These are phyloP conservation scores for Cantharis rufa DNA, from an alignment of 2,888 invertebrate genomes.

Conservation along the genomic window DNA sequence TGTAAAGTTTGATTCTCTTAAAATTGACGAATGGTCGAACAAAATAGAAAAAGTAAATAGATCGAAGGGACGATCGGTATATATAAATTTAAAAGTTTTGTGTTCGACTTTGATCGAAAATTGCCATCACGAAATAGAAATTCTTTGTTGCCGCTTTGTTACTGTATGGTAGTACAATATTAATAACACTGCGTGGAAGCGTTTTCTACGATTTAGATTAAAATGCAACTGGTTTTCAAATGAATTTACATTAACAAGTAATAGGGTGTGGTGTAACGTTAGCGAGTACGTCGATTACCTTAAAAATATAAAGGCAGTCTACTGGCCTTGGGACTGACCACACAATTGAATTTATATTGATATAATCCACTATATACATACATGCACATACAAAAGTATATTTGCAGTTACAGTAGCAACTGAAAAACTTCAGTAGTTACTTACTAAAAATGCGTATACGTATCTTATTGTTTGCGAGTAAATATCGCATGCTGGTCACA, in stretches of 20 bases:
- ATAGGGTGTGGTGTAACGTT: slow-evolving; percentile 9
- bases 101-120: neutral
- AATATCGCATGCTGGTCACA: neutral
- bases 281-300: slow-evolving; percentile 15
- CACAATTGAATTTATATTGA: slow-evolving; percentile 28
- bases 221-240: neutral
- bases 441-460: neutral
- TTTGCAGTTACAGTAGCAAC: neutral
- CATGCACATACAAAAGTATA: neutral
- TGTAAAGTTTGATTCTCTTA: slow-evolving; percentile 12
- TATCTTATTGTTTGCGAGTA: neutral
- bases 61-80: slow-evolving; percentile 8
- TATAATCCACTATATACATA: slow-evolving; percentile 12
- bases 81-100: slow-evolving; percentile 8
- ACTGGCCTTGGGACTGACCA: slow-evolving; percentile 26
- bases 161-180: neutral
- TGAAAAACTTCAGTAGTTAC: neutral
- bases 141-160: neutral
- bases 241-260: neutral
- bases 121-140: neutral
- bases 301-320: slow-evolving; percentile 10
- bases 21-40: slow-evolving; percentile 8
- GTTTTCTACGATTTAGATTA: neutral
- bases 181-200: neutral
- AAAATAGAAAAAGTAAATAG: slow-evolving; percentile 20